phyloP scores from a whole-genome alignment of 2,888 invertebrate genomes.

The Drosophila paracracens region DNA sequence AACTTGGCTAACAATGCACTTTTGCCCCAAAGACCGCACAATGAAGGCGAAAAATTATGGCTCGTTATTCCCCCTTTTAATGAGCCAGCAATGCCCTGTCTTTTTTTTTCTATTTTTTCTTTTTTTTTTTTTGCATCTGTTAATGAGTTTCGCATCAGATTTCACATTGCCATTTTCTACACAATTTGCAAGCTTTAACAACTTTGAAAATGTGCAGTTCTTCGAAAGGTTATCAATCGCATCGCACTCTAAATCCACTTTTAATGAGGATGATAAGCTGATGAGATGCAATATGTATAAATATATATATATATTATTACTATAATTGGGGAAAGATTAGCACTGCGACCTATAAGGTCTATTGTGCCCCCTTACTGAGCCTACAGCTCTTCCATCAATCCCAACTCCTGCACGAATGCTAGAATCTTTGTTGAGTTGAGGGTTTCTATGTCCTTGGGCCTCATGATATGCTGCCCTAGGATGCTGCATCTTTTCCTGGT shows the following conservation, averaged over 20 bases:
- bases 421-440: too few relatives aligned
- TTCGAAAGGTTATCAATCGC: background rate
- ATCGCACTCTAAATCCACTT: background rate
- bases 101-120: background rate
- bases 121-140: background rate
- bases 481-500: too few relatives aligned
- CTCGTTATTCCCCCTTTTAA: constrained; percentile 16
- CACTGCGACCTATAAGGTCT: too few relatives aligned
- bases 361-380: too few relatives aligned
- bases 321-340: too few relatives aligned
- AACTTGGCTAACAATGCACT: constrained; percentile 22
- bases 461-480: too few relatives aligned
- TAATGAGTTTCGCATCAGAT: constrained; percentile 6
- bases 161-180: background rate
- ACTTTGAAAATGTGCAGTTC: background rate
- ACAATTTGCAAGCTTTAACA: background rate
- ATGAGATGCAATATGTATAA: background rate
- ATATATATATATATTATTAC: background rate
- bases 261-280: background rate
- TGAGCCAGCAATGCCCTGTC: constrained; percentile 9
- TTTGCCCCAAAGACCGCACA: background rate
- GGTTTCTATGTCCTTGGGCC: too few relatives aligned
- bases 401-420: too few relatives aligned
- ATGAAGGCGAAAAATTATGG: constrained; percentile 3
- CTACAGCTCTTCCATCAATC: too few relatives aligned